Evolutionary conservation across 2,797 vertebrate genomes (phyloP).

Genomic region (Euthynnus affinis): DNA sequence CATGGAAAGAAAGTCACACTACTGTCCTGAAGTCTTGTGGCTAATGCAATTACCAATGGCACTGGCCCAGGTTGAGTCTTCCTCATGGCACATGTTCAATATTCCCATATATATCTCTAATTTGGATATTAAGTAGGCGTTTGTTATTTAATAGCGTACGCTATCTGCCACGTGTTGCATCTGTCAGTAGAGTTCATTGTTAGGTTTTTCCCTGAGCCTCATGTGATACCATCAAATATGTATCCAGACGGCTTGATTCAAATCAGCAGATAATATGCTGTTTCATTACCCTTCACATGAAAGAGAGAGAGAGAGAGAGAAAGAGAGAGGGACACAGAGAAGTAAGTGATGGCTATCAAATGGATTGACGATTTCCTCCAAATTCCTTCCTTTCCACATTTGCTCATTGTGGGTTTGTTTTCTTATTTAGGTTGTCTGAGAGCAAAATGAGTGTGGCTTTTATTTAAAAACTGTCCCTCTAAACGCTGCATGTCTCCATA

Average conservation of each 20-base stretch:
- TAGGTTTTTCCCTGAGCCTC: slow-evolving; percentile 34
- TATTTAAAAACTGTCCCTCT: slow-evolving; percentile 66
- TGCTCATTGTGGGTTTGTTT: slow-evolving; percentile 71
- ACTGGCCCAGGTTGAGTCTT: slow-evolving; percentile 37
- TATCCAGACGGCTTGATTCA: slow-evolving; percentile 60
- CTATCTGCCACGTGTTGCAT: slow-evolving; percentile 50
- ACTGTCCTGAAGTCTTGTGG: slow-evolving; percentile 31
- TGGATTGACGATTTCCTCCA: slow-evolving; percentile 65
- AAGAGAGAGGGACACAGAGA: slow-evolving; percentile 14
- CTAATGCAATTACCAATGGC: slow-evolving; percentile 53
- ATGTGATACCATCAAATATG: slow-evolving; percentile 65
- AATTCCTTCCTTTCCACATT: slow-evolving; percentile 73
- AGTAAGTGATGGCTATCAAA: slow-evolving; percentile 64
- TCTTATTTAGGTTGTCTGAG: slow-evolving; percentile 72
- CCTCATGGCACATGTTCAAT: slow-evolving; percentile 29
- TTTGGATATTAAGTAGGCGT: slow-evolving; percentile 44
- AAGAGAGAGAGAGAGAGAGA: slow-evolving; percentile 15
- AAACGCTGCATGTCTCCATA: slow-evolving; percentile 51
- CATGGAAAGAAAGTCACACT: slow-evolving; percentile 40
- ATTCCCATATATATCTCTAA: slow-evolving; percentile 50
- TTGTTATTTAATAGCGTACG: slow-evolving; percentile 36
- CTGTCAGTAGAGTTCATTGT: slow-evolving; percentile 58
- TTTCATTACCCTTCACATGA: slow-evolving; percentile 56
- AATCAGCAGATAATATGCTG: slow-evolving; percentile 55
- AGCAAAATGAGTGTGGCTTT: slow-evolving; percentile 65